These are phyloP conservation scores for Ctenicera cuprea DNA, from an alignment of 2,888 invertebrate species.

Conservation along the genomic window DNA sequence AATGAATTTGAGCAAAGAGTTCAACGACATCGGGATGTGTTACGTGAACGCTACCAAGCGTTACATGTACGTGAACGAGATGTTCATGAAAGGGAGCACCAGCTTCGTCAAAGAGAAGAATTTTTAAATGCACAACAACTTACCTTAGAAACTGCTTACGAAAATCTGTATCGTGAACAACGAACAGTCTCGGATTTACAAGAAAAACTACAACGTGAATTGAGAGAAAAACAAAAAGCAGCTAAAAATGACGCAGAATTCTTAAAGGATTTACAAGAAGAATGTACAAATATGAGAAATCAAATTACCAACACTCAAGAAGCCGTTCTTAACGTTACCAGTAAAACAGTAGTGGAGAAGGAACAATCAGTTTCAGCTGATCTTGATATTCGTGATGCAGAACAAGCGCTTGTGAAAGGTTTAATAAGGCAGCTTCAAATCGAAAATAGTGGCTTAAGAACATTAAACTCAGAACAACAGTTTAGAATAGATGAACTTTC, in stretches of 20 bases:
- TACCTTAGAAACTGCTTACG: conserved; percentile 12
- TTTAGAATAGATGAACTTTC: conserved; percentile 58
- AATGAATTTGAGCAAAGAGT: conserved; percentile 37
- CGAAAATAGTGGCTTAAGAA: conserved; percentile 56
- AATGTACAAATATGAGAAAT: conserved; percentile 42
- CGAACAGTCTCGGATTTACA: conserved; percentile 14
- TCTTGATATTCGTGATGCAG: conserved; percentile 28
- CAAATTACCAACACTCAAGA: conserved; percentile 41
- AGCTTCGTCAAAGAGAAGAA: conserved; percentile 45
- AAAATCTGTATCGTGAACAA: conserved; percentile 14
- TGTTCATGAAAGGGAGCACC: conserved; percentile 49
- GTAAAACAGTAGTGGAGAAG: not conserved
- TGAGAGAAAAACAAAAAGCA: conserved; percentile 29
- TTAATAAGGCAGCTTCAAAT: conserved; percentile 54
- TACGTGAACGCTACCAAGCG: conserved; percentile 33
- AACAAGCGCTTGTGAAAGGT: conserved; percentile 51
- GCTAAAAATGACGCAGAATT: conserved; percentile 43
- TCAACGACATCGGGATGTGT: conserved; percentile 37
- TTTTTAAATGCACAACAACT: conserved; percentile 35
- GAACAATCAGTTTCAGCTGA: not conserved
- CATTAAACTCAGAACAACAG: conserved; percentile 46
- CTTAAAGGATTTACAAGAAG: conserved; percentile 33
- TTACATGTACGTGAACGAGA: conserved; percentile 31
- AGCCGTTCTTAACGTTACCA: conserved; percentile 27
- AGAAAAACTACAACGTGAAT: conserved; percentile 12